A percentile compares a stretch with the other conserved stretches of the same genome.
Evolutionary conservation across 2,797 vertebrate species (phyloP).

Genomic region (Protonibea diacanthus): DNA sequence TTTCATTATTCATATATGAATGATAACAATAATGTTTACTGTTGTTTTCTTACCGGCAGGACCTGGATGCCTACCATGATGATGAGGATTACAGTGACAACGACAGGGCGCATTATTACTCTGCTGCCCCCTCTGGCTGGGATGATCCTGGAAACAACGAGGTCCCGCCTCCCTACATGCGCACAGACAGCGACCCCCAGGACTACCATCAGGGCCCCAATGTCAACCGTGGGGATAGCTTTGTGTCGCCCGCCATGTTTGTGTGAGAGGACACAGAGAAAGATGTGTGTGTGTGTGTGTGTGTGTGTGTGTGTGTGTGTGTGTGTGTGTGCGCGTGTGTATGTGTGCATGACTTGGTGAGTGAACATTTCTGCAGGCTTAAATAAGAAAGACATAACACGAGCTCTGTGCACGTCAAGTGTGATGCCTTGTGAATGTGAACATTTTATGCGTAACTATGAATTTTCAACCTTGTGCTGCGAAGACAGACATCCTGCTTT

Average conservation of each 20-base stretch:
- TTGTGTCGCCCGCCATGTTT: constrained; percentile 83
- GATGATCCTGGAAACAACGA: constrained; percentile 72
- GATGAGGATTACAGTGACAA: constrained; percentile 32
- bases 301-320: not conserved
- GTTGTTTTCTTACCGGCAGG: constrained; percentile 61
- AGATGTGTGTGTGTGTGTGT: constrained; percentile 10
- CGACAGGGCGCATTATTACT: constrained; percentile 50
- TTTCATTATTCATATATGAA: not conserved
- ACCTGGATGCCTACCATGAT: constrained; percentile 76
- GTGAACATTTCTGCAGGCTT: constrained; percentile 13
- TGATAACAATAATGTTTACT: not conserved
- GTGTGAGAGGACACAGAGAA: constrained; percentile 72
- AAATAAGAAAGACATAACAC: constrained; percentile 6
- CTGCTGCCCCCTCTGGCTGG: constrained; percentile 68
- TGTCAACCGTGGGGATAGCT: constrained; percentile 81
- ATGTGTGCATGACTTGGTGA: constrained; percentile 34
- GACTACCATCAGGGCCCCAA: constrained; percentile 39
- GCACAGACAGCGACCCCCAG: constrained; percentile 38
- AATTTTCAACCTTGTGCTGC: constrained; percentile 22
- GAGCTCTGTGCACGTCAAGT: constrained; percentile 1
- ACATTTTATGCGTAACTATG: constrained; percentile 37
- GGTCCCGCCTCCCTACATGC: constrained; percentile 70
- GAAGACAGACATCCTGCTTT: constrained; percentile 7
- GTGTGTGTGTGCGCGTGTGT: constrained; percentile 33
- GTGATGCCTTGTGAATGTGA: constrained; percentile 44